These are phyloP conservation scores for Scatophagus argus DNA, from an alignment of 2,113 vertebrate species.

Conservation along the genomic window DNA sequence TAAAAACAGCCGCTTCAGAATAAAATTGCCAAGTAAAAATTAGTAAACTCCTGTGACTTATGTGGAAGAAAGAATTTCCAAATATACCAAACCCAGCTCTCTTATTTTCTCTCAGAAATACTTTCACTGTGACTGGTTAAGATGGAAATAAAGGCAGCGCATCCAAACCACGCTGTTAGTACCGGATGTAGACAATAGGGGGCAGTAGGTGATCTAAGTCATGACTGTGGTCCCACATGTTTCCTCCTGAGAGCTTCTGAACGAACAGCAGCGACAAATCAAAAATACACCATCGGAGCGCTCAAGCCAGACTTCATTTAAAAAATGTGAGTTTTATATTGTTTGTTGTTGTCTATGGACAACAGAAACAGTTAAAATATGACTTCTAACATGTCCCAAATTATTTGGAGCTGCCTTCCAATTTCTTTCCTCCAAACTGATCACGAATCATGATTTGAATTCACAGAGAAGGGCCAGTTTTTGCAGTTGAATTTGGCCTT, in stretches of 20 bases:
- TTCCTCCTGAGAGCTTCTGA: background rate
- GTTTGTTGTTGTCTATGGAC: background rate
- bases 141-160: background rate
- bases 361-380: background rate
- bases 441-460: background rate
- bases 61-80: background rate
- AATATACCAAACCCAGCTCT: background rate
- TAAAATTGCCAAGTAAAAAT: background rate
- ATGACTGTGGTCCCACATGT: background rate
- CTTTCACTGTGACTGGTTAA: background rate
- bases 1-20: background rate
- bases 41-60: background rate
- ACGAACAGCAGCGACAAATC: background rate
- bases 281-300: no score
- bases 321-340: background rate
- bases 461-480: background rate
- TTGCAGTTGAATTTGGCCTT: background rate
- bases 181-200: conserved; percentile 52
- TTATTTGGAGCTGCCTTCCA: background rate
- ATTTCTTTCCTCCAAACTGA: background rate
- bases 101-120: background rate
- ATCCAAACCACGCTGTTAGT: background rate
- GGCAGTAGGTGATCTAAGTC: conserved; percentile 73
- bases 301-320: background rate
- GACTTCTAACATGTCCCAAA: background rate